phyloP scores from a whole-genome alignment of 2,113 vertebrate species.

The Bambusicola thoracicus region DNA sequence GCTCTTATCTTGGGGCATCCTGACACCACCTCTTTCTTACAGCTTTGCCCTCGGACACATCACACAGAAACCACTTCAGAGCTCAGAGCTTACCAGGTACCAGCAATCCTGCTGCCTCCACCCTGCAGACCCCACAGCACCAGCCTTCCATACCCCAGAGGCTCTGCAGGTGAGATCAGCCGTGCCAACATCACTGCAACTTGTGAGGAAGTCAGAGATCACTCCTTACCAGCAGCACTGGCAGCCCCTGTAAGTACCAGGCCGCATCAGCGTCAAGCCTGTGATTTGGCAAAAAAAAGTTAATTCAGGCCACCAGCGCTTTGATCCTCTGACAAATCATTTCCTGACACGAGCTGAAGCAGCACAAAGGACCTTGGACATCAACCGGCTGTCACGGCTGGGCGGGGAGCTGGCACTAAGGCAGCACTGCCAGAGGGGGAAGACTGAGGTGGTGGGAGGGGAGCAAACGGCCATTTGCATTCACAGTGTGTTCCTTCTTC shows the following conservation, averaged over 20 bases:
- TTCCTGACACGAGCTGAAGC: slow-evolving; percentile 77
- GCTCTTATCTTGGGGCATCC: background rate
- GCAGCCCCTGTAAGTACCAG: slow-evolving; percentile 4
- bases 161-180: background rate
- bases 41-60: background rate
- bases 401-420: slow-evolving; percentile 19
- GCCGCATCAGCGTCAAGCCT: slow-evolving; percentile 49
- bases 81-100: background rate
- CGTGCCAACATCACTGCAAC: background rate
- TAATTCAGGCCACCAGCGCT: slow-evolving; percentile 66
- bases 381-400: slow-evolving; percentile 62
- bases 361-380: slow-evolving; percentile 72
- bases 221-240: background rate
- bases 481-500: background rate
- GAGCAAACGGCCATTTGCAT: slow-evolving; percentile 31
- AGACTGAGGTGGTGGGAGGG: background rate
- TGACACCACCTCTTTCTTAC: background rate
- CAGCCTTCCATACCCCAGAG: background rate
- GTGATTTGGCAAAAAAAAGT: slow-evolving; percentile 54
- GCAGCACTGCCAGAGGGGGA: background rate
- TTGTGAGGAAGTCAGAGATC: background rate
- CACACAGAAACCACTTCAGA: background rate
- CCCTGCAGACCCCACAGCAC: background rate
- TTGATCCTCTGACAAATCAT: slow-evolving; percentile 80
- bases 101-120: background rate